Percentiles rank a stretch among this genome's conserved stretches.
Evolutionary conservation across 2,113 vertebrate genomes (phyloP).

Genomic region (Hydrolagus affinis): DNA sequence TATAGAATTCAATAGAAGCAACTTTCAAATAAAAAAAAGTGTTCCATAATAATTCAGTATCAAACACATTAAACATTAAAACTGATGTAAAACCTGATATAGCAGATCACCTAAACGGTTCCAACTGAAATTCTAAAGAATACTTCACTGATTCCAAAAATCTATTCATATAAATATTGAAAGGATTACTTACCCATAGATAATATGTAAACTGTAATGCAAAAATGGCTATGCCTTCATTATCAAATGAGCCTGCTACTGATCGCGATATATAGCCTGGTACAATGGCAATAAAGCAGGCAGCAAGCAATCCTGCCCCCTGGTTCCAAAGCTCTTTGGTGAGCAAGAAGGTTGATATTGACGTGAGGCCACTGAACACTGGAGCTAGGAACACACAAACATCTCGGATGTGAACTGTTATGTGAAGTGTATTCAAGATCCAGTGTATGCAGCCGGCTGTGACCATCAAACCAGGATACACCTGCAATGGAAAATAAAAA

Average conservation of each 20-base stretch:
- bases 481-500: slow-evolving; percentile 52
- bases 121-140: no score
- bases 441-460: slow-evolving; percentile 98
- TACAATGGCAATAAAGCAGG: slow-evolving; percentile 97
- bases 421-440: slow-evolving; percentile 87
- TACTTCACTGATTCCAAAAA: slow-evolving; percentile 23
- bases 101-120: no score
- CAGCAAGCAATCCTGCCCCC: slow-evolving; percentile 90
- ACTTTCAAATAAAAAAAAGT: no score
- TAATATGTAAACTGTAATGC: slow-evolving; percentile 98
- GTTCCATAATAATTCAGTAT: no score
- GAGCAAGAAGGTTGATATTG: slow-evolving; percentile 95
- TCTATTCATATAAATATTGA: slow-evolving; percentile 32
- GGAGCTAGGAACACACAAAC: slow-evolving; percentile 96
- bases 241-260: slow-evolving; percentile 96
- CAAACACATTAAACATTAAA: no score
- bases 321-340: slow-evolving; percentile 98
- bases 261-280: slow-evolving; percentile 97
- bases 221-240: slow-evolving; percentile 98
- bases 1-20: no score
- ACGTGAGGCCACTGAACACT: slow-evolving; percentile 93
- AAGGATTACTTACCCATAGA: slow-evolving; percentile 81
- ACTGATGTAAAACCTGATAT: no score
- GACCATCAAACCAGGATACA: slow-evolving; percentile 96
- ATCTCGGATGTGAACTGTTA: slow-evolving; percentile 95